A percentile compares a stretch with the other conserved stretches of the same genome.
phyloP scores from a whole-genome alignment of 1,140 invertebrate genomes.

The Hyposmocoma kahamanoa region DNA sequence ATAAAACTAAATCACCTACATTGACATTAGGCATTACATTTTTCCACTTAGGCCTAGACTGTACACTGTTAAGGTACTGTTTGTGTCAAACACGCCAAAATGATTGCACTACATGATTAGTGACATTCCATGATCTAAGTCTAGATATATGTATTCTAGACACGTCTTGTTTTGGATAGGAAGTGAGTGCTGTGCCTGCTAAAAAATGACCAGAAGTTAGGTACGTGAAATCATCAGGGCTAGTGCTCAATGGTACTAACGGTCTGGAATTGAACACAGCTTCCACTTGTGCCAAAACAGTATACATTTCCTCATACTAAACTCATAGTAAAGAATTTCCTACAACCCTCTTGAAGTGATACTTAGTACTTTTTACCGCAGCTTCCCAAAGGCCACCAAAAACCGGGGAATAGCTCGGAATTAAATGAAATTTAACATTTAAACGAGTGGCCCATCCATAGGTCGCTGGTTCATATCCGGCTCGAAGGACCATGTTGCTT shows the following conservation, averaged over 20 bases:
- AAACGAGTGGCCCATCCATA: too few relatives aligned
- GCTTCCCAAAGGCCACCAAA: too few relatives aligned
- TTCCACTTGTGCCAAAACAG: too few relatives aligned
- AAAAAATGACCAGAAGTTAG: not conserved
- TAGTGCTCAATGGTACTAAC: not conserved
- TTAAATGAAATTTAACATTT: too few relatives aligned
- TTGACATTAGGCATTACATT: not conserved
- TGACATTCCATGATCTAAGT: not conserved
- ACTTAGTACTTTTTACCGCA: too few relatives aligned
- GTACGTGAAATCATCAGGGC: not conserved
- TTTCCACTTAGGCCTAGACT: not conserved
- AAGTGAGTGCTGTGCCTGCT: not conserved
- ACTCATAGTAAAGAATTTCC: too few relatives aligned
- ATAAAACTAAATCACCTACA: not conserved
- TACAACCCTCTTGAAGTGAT: too few relatives aligned
- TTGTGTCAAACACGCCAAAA: not conserved
- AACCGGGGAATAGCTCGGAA: too few relatives aligned
- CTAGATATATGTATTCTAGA: not conserved
- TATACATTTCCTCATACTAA: too few relatives aligned
- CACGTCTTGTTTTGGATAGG: not conserved
- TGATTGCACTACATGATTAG: not conserved
- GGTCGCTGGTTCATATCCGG: too few relatives aligned
- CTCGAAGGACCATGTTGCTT: too few relatives aligned
- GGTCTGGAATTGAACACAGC: not conserved
- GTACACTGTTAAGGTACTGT: not conserved